Evolutionary conservation across 2,888 invertebrate species (phyloP).

Genomic region (Neoascia interrupta): DNA sequence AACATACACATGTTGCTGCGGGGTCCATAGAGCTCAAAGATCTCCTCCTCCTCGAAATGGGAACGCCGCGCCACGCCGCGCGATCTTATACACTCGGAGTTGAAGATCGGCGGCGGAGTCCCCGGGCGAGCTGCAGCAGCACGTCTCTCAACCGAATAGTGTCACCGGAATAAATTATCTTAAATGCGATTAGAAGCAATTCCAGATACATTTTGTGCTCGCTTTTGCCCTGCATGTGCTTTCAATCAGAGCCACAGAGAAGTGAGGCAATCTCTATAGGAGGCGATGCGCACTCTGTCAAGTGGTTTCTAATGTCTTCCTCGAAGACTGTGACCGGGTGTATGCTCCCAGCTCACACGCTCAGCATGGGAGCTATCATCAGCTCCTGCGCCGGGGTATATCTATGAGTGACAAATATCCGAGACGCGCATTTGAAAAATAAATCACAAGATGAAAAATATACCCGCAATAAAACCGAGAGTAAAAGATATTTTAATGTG

Average conservation of each 20-base stretch:
- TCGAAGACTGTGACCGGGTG: too few species aligned
- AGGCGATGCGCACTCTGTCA: conserved; percentile 48
- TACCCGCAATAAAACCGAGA: conserved; percentile 19
- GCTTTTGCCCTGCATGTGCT: conserved; percentile 52
- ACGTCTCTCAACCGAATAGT: conserved; percentile 66
- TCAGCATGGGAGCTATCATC: too few species aligned
- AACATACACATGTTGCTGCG: conserved; percentile 51
- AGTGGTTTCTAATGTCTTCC: conserved; percentile 51
- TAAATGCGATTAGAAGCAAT: conserved; percentile 67
- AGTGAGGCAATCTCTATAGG: too few species aligned
- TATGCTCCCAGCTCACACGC: not conserved
- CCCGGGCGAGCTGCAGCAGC: conserved; percentile 41
- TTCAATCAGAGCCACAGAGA: conserved; percentile 54
- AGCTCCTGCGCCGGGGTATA: too few species aligned
- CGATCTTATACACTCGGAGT: too few species aligned
- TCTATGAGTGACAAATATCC: conserved; percentile 43
- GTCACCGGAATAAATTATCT: conserved; percentile 69
- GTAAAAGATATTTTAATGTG: conserved; percentile 49
- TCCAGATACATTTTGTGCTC: conserved; percentile 56
- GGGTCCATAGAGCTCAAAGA: too few species aligned
- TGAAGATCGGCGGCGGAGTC: too few species aligned
- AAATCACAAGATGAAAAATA: conserved; percentile 49
- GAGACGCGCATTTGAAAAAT: conserved; percentile 39
- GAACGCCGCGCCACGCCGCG: too few species aligned
- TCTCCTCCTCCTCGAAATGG: too few species aligned